Percentiles rank a stretch among this genome's conserved stretches.
Conservation (phyloP, 1,140 invertebrate genomes). For the Drosophila saltans region DNA sequence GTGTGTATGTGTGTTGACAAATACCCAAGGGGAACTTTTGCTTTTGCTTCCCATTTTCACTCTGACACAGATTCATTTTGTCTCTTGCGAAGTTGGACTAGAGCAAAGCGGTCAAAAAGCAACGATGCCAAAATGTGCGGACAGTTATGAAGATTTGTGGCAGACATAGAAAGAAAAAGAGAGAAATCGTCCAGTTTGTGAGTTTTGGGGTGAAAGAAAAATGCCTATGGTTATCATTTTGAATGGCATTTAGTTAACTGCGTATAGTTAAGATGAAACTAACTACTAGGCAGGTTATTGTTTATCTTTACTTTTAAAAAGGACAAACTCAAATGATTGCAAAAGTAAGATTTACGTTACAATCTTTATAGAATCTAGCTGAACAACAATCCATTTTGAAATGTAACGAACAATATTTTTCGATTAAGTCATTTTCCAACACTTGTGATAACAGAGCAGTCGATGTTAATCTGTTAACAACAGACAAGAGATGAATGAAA, state of each 20-base stretch:
- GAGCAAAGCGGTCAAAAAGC: slow-evolving; percentile 26
- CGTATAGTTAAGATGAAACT: slow-evolving; percentile 12
- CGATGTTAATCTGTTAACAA: too few relatives aligned
- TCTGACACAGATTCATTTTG: slow-evolving; percentile 36
- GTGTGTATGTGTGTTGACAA: slow-evolving; percentile 56
- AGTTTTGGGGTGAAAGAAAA: slow-evolving; percentile 6
- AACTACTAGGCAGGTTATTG: neutral
- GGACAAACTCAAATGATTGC: neutral
- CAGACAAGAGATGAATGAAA: too few relatives aligned
- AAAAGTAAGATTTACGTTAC: neutral
- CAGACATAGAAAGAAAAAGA: slow-evolving; percentile 1
- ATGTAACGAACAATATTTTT: too few relatives aligned
- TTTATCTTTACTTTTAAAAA: neutral
- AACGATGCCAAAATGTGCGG: slow-evolving; percentile 55
- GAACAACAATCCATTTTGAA: too few relatives aligned
- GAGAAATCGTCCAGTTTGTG: neutral
- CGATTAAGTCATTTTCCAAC: too few relatives aligned
- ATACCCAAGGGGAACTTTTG: slow-evolving; percentile 56
- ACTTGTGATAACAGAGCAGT: too few relatives aligned
- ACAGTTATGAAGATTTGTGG: slow-evolving; percentile 67
- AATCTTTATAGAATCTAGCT: too few relatives aligned
- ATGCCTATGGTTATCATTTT: slow-evolving; percentile 17
- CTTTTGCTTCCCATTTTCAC: slow-evolving; percentile 34
- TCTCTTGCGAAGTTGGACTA: slow-evolving; percentile 8
- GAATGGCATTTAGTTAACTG: slow-evolving; percentile 16